Evolutionary conservation across 2,888 invertebrate species (phyloP).

Genomic region (Odontothrips loti): DNA sequence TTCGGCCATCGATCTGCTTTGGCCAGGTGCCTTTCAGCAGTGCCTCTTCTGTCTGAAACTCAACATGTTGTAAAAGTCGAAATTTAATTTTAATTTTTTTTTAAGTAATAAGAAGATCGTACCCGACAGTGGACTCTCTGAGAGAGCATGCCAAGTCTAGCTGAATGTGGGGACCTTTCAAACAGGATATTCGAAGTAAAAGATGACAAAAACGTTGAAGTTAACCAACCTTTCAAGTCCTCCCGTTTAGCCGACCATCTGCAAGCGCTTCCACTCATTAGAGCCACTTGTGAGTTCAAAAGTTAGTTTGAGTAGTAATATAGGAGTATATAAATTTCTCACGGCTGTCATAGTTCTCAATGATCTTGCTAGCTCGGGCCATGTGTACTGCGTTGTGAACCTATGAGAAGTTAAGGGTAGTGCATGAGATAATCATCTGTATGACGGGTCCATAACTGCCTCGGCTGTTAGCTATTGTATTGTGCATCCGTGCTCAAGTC

Average conservation of each 20-base stretch:
- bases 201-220: not conserved
- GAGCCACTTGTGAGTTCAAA: not conserved
- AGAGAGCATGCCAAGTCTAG: not conserved
- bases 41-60: too few relatives aligned
- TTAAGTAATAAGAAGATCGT: too few relatives aligned
- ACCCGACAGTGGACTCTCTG: not conserved
- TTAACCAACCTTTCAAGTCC: not conserved
- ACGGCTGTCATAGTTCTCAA: not conserved
- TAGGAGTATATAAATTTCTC: not conserved
- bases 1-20: too few relatives aligned
- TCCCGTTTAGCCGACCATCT: not conserved
- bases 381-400: constrained; percentile 6
- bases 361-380: constrained; percentile 8
- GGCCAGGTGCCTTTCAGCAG: too few relatives aligned
- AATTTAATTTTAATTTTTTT: too few relatives aligned
- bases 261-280: not conserved
- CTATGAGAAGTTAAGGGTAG: not conserved
- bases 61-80: too few relatives aligned
- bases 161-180: not conserved
- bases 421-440: not conserved
- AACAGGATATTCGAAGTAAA: too few relatives aligned
- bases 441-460: constrained; percentile 12
- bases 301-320: not conserved
- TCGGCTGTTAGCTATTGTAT: not conserved
- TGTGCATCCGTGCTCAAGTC: constrained; percentile 12